phyloP scores from a whole-genome alignment of 2,113 vertebrate species.

The Ascaphus truei region DNA sequence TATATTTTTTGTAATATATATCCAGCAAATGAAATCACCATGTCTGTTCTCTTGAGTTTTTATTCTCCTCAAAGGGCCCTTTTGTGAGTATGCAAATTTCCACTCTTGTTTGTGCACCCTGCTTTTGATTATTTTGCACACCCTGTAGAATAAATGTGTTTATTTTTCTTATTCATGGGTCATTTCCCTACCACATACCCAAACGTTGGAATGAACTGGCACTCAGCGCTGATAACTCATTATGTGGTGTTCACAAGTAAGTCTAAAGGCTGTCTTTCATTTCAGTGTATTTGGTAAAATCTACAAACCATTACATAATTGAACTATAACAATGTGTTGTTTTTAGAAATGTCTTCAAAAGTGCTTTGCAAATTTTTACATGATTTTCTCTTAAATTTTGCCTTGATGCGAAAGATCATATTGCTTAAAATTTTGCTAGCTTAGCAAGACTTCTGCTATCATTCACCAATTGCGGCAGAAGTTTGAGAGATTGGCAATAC shows the following conservation, averaged over 20 bases:
- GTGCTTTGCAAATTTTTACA: too few relatives aligned
- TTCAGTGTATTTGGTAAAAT: conserved; percentile 30
- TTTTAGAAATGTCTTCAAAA: too few relatives aligned
- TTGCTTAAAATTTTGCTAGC: too few relatives aligned
- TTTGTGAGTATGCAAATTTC: conserved; percentile 58
- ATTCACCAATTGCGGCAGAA: too few relatives aligned
- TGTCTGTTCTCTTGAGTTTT: background rate
- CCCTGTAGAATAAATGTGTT: conserved; percentile 64
- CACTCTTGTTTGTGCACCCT: conserved; percentile 63
- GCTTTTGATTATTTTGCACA: conserved; percentile 75
- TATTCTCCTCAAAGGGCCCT: conserved; percentile 15
- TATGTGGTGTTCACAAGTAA: conserved; percentile 46
- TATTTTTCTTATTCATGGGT: conserved; percentile 79
- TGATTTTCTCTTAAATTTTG: too few relatives aligned
- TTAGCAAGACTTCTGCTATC: too few relatives aligned
- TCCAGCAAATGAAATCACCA: too few relatives aligned
- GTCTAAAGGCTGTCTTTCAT: conserved; percentile 9
- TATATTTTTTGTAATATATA: too few relatives aligned
- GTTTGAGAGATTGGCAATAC: too few relatives aligned
- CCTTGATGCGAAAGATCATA: too few relatives aligned
- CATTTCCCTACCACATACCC: conserved; percentile 78
- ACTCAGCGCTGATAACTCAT: conserved; percentile 63
- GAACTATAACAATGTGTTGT: too few relatives aligned
- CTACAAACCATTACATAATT: too few relatives aligned
- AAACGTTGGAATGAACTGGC: conserved; percentile 75